Evolutionary conservation across 2,797 vertebrate species (phyloP), one percentile per base, ranked within the genome.

Genomic region (Gallinago stenura): DNA sequence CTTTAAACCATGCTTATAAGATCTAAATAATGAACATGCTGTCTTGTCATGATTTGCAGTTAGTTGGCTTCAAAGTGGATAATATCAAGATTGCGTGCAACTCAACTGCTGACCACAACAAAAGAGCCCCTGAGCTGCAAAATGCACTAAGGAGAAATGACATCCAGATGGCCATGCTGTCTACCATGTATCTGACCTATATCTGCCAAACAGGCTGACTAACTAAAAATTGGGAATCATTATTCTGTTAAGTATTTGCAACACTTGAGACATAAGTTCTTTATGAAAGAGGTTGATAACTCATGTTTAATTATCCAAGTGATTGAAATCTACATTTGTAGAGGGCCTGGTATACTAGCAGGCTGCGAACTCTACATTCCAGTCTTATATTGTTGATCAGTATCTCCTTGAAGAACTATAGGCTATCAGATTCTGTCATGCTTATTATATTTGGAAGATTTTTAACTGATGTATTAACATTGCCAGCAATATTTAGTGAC

Each of bases 401-500:
- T 62, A 54, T 31, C 68, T 94, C 33, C 60, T 89, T 95, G 68
- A 95, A 95, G 72, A 31, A 72, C 43, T 54, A 60, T 39, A 60
- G 31, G 56, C 45, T 80, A 62, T 45, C 83, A 88, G 69, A 73
- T 95, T 91, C 46, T 65, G 37, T 78, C 24, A 71, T 43, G 15
- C n/a, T 83, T 90, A 92, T 85, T 87, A 37, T 62, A 64, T 56
- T 77, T 87, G n/a, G 56, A 95, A 81, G 37, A 2, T 75, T 92
- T 95, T 87, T 61, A 94, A 94, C 92, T 89, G 88, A 89, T 69
- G 8, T 66, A 26, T 79, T 93, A 89, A 28, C 37, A 70, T 61
- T 93, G 39, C 15, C 51, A 83, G 50, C 6, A 72, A 70, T 62
- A 83, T 70, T 73, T 88, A 87, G 14, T 2, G 1, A 56, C 17